These are phyloP conservation scores for Stichodactyla helianthus DNA, from an alignment of 64 coral and sea anemone species.

Conservation along the genomic window DNA sequence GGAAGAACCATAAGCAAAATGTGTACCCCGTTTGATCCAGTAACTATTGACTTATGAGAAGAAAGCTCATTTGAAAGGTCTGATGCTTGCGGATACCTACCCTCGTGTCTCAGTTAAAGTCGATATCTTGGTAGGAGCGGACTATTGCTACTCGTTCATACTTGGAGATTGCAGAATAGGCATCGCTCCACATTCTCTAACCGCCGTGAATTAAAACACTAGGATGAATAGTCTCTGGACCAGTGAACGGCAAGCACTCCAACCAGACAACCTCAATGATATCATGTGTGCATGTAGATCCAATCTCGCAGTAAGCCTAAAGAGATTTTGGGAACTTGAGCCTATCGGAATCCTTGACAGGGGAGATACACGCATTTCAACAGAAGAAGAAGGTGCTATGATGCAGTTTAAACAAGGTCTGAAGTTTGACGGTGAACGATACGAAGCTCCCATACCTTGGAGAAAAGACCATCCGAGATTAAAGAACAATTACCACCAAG, in stretches of 20 bases:
- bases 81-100: slow-evolving; percentile 37
- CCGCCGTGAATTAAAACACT: slow-evolving; percentile 2
- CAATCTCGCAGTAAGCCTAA: not conserved
- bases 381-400: slow-evolving; percentile 21
- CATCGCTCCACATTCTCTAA: not conserved
- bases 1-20: slow-evolving; percentile 36
- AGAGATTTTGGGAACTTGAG: slow-evolving; percentile 55
- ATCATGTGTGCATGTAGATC: not conserved
- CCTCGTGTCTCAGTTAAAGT: slow-evolving; percentile 20
- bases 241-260: not conserved
- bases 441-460: slow-evolving; percentile 31
- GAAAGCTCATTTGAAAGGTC: slow-evolving; percentile 12
- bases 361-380: not conserved
- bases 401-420: slow-evolving; percentile 14
- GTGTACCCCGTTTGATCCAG: slow-evolving; percentile 30
- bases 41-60: slow-evolving; percentile 17
- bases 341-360: slow-evolving; percentile 30
- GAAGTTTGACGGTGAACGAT: slow-evolving; percentile 19
- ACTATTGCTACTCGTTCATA: slow-evolving; percentile 29
- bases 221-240: not conserved
- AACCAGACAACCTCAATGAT: not conserved
- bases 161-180: slow-evolving; percentile 37
- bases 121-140: slow-evolving; percentile 30
- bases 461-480: slow-evolving; percentile 12
- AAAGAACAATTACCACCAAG: not conserved